Evolutionary conservation across 2,888 invertebrate genomes (phyloP), one percentile per base, ranked within the genome.

Genomic region (Carterocephalus palaemon): DNA sequence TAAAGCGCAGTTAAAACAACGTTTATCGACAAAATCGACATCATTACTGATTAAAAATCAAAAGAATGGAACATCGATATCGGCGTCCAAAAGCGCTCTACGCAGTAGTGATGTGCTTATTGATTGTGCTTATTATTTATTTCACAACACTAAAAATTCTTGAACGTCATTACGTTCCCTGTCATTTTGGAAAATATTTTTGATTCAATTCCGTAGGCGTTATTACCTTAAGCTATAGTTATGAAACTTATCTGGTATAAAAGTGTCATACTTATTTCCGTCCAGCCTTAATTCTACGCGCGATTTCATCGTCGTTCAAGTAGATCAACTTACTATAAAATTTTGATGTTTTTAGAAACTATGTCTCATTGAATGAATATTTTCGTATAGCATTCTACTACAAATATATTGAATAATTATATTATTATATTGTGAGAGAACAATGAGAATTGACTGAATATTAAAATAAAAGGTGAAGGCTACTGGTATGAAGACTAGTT

Each of bases 1-100:
- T 34, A 43, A 36, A 34, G 28, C 32, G 20, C 8, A 6, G 32
- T 32, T 12, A 13, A 42, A 39, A 41, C 16, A 33, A 26, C 26
- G 12, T 12, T 33, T 42, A 42, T 42, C 41, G 20, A 8, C 8
- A 41, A 32, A 26, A 33, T 33, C 41, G 20, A 26, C 19, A 17
- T 41, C 32, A 15, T 41, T 24, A 41, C 22, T 12, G 12, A 20
- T 2, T 22, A 12, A 10, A 33, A 3, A 28, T 15, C 1, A 28
- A 13, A 8, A 12, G 3, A 41, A 26, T 33, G 19, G 26, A 42
- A 33, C 19, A 24, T 37, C 19, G 24, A 33, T 17, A 37, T 37
- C n/a, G 26, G 19, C 26, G 26, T 12, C 17, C 23, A 20, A 34
- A n/a, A 22, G 15, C n/a, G 33, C 20, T 2, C 23, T 13, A 34